A percentile compares a stretch with the other conserved stretches of the same genome.
phyloP scores from a whole-genome alignment of 1,140 invertebrate genomes.

The Plutomurus gul region DNA sequence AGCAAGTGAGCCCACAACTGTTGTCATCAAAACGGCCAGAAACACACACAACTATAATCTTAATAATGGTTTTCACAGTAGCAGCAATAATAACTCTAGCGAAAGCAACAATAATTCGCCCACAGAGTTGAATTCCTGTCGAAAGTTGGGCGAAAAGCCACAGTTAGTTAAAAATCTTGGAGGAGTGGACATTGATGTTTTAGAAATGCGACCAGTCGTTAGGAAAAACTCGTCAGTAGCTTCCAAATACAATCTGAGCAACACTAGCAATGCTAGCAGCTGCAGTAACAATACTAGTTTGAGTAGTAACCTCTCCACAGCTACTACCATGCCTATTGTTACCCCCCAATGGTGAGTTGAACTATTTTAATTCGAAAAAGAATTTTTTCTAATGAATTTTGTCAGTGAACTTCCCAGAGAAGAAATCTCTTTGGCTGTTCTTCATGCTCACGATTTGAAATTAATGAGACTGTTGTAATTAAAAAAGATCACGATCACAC shows the following conservation, averaged over 20 bases:
- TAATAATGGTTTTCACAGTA: background rate
- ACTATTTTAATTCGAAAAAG: background rate
- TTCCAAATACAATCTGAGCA: slow-evolving; percentile 38
- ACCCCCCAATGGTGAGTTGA: slow-evolving; percentile 48
- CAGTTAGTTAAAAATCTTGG: slow-evolving; percentile 9
- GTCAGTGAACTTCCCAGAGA: background rate
- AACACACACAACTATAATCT: background rate
- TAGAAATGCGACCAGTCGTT: slow-evolving; percentile 34
- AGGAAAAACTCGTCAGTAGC: background rate
- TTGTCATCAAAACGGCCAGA: background rate
- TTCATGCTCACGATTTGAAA: slow-evolving; percentile 30
- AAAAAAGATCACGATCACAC: slow-evolving; percentile 14
- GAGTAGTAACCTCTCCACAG: slow-evolving; percentile 32
- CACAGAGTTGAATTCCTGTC: slow-evolving; percentile 37
- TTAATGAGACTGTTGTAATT: background rate
- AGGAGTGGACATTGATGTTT: slow-evolving; percentile 31
- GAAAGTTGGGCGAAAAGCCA: slow-evolving; percentile 38
- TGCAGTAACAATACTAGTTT: slow-evolving; percentile 34
- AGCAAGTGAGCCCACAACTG: background rate
- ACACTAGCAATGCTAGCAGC: slow-evolving; percentile 10
- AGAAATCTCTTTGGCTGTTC: background rate
- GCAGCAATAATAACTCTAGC: background rate
- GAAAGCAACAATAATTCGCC: slow-evolving; percentile 36
- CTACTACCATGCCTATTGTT: slow-evolving; percentile 22
- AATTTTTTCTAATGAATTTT: background rate